Conservation (phyloP, 2,113 vertebrate species). For the Passer montanus region DNA sequence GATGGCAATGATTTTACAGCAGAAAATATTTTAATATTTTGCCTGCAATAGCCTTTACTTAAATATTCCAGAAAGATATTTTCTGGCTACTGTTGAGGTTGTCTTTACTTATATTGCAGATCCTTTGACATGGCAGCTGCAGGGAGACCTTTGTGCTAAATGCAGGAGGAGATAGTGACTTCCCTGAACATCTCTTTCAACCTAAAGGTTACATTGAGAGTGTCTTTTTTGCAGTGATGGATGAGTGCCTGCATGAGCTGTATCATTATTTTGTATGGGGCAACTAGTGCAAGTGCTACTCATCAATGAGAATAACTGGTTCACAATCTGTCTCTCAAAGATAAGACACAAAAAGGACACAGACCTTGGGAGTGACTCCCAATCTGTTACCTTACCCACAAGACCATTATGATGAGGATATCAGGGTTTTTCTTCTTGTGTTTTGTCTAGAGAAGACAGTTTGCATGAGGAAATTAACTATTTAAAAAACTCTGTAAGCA, state of each 20-base stretch:
- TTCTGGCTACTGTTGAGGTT: neutral
- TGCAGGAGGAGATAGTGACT: slow-evolving; percentile 12
- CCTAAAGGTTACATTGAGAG: slow-evolving; percentile 37
- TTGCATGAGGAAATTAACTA: neutral
- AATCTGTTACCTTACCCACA: slow-evolving; percentile 1
- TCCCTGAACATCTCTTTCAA: neutral
- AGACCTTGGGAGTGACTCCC: neutral
- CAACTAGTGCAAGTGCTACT: neutral
- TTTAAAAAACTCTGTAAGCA: neutral
- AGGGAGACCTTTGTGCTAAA: slow-evolving; percentile 10
- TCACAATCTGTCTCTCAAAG: slow-evolving; percentile 39
- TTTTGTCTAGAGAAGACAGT: neutral
- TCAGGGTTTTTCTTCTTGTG: neutral
- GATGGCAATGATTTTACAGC: neutral
- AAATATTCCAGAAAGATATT: neutral
- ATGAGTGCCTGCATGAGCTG: neutral
- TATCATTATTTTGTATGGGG: slow-evolving; percentile 8
- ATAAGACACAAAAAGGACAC: slow-evolving; percentile 39
- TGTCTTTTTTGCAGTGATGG: neutral
- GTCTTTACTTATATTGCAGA: neutral
- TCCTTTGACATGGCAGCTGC: neutral
- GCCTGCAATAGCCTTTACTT: neutral
- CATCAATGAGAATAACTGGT: slow-evolving; percentile 15
- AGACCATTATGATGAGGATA: neutral
- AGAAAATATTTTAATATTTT: neutral